These are phyloP conservation scores for Cosmorhoe ocellata DNA, from an alignment of 2,888 invertebrate species.

Conservation along the genomic window DNA sequence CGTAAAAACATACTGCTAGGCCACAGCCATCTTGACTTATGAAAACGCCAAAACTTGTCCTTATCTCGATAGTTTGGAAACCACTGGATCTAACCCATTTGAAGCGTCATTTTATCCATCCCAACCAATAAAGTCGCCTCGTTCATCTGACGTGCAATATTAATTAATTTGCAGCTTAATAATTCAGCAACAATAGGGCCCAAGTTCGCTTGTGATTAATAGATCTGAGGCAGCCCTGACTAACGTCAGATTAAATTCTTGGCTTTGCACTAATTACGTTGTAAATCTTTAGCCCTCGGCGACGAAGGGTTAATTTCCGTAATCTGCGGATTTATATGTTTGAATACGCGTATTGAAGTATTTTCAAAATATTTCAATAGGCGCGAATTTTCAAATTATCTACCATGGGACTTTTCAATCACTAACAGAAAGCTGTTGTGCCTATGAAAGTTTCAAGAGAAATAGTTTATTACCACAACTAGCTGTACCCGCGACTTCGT, in stretches of 20 bases:
- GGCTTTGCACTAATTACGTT: slow-evolving; percentile 33
- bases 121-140: slow-evolving; percentile 29
- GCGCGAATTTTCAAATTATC: too few species aligned
- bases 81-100: slow-evolving; percentile 14
- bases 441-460: too few species aligned
- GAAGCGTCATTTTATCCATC: slow-evolving; percentile 39
- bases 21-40: too few species aligned
- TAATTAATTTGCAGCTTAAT: slow-evolving; percentile 47
- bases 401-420: too few species aligned
- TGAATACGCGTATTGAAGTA: slow-evolving; percentile 6
- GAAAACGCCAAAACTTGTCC: too few species aligned
- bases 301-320: slow-evolving; percentile 34
- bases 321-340: slow-evolving; percentile 18
- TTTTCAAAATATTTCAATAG: too few species aligned
- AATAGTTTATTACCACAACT: too few species aligned
- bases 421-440: too few species aligned
- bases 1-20: too few species aligned
- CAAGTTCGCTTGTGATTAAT: slow-evolving; percentile 42
- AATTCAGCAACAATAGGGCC: slow-evolving; percentile 39
- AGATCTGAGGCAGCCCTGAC: slow-evolving; percentile 34
- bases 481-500: too few species aligned
- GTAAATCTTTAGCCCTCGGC: slow-evolving; percentile 30
- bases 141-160: slow-evolving; percentile 42
- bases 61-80: slow-evolving; percentile 6
- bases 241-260: slow-evolving; percentile 39